Base-by-base conservation (phyloP, 1,140 invertebrate species). In the Drosophila ananassae region DNA sequence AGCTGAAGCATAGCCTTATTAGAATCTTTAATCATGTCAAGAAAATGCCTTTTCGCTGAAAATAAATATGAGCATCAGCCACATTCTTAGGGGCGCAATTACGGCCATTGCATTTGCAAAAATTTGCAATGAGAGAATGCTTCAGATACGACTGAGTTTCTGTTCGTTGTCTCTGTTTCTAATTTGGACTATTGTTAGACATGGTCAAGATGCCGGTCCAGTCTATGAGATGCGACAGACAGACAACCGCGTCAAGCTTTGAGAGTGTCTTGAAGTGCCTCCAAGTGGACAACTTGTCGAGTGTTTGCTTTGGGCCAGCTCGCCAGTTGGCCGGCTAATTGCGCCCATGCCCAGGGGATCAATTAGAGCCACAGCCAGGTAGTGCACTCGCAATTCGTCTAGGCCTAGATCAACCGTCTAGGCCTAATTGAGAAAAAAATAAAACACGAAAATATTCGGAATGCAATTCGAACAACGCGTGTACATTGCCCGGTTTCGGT, bases 161-260 rank as follows among this genome's bases (percentile, higher is more conserved):
- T 32, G 39, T 30, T 58, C 34, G 59, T 48, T 78, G 55, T 50
- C 74, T 72, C 64, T 60, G 52, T 59, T 66, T 85, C 77, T 74
- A 78, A 78, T 87, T 85, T 78, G 64, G 82, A 81, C 78, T 85
- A 85, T 87, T 85, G 82, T 85, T 85, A 63, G 73, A 56, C 73
- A 66, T 64, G 67, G 67, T 57, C 67, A 71, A 71, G 67, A 71
- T 59, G 60, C 64, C 25, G 51, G 30, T 60, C 64, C 56, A 66
- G 63, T 37, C 82, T 83, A 76, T 51, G 61, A 66, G 73, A 46
- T 57, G 44, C 44, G 52, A 58, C 39, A 28, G 32, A 32, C 34
- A 60, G 62, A 73, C 53, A 54, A 61, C 32, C 41, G 55, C 52
- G 66, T 58, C 66, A 60, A 69, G 64, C 46, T 68, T 60, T 61